These are phyloP conservation scores for Morinoia aosen DNA, from an alignment of 2,888 invertebrate genomes.

Conservation along the genomic window DNA sequence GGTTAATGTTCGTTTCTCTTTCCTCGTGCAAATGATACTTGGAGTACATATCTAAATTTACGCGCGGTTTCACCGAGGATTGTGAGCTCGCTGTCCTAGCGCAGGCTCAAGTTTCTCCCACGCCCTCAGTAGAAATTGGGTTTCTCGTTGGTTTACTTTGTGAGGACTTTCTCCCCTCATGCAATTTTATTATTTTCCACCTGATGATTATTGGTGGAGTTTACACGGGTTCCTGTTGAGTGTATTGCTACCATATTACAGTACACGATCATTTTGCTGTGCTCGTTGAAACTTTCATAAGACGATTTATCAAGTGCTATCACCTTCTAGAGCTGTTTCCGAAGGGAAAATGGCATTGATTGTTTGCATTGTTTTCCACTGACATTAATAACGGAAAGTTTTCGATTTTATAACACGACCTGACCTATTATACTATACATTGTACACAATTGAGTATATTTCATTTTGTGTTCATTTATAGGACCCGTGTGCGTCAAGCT, in stretches of 20 bases:
- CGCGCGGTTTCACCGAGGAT: background rate
- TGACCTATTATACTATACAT: no score
- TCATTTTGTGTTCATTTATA: no score
- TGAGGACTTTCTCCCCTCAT: background rate
- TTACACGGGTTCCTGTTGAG: background rate
- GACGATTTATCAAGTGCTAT: background rate
- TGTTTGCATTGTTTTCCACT: background rate
- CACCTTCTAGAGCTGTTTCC: background rate
- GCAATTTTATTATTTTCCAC: background rate
- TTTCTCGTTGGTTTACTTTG: background rate
- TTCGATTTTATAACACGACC: background rate
- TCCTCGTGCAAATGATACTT: background rate
- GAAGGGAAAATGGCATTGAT: background rate
- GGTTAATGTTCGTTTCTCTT: background rate
- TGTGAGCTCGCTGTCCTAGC: background rate
- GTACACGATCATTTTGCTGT: background rate
- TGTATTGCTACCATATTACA: background rate
- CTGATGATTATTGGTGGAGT: background rate
- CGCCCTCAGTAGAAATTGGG: background rate
- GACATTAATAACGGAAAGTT: background rate
- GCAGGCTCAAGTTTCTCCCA: background rate
- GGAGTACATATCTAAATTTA: background rate
- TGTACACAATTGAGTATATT: no score
- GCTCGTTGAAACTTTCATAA: background rate
- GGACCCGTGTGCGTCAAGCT: no score